Base-by-base conservation (phyloP, 2,888 invertebrate genomes). In the Eristalinus aeneus region DNA sequence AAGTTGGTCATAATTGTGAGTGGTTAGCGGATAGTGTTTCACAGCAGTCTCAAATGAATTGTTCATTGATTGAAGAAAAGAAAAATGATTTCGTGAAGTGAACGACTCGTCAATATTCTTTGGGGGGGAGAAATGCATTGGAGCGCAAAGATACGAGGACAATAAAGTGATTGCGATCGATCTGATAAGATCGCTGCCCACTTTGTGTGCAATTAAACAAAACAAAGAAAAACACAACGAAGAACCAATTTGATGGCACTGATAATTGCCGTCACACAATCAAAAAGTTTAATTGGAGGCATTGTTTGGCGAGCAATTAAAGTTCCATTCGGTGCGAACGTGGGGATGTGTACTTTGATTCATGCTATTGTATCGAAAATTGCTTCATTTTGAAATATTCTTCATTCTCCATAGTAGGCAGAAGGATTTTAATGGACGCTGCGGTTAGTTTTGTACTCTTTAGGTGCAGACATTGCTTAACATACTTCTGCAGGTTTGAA, bases 101-200 rank as follows among this genome's bases (percentile, higher is more conserved):
- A 77, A 81, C 69, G 76, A 76, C 85, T 85, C 76, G 71, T 72
- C 67, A 75, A 75, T 65, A 56, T 71, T 16, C 54, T 3, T 12
- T 31, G 53, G 61, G 5, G n/a, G 9, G 60, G 56, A 79, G 39
- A 67, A 67, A 60, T 56, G 56, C 53, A 69, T 58, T 74, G 11
- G 16, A 20, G 11, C 20, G 5, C 2, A 56, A 61, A 61, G 65
- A 61, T 60, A 85, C 65, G 36, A 76, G 12, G 60, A 53, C 67
- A 76, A 67, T 68, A 67, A 72, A 76, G 2, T 67, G 72, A 85
- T 76, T 72, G 67, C 53, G 73, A 84, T 84, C 72, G 65, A 11
- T 11, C 22, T 71, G 79, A 73, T 79, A 79, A 78, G 34, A 78
- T 67, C 58, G 27, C 46, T 1, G 6, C 6, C 16, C 46, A 46